Percentiles rank a stretch among this genome's conserved stretches.
Evolutionary conservation across 2,797 vertebrate genomes (phyloP).

Genomic region (Calcarius lapponicus): DNA sequence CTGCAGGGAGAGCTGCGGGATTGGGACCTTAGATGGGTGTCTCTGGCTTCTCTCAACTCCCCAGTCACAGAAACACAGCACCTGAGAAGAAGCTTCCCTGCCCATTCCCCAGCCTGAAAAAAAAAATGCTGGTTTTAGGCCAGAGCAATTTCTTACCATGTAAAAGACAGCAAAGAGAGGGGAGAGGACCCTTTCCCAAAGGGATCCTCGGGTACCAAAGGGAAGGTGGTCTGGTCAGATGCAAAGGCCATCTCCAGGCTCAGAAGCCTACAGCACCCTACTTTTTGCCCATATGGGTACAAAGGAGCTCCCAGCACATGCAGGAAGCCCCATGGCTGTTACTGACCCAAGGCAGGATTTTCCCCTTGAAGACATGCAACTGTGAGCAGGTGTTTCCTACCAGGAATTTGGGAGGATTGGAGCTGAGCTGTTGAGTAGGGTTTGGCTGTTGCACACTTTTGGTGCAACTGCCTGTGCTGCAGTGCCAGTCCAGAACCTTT

Average conservation of each 20-base stretch:
- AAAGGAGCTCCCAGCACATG: not conserved
- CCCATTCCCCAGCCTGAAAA: not conserved
- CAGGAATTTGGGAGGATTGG: not conserved
- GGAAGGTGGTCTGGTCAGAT: not conserved
- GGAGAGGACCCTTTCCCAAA: not conserved
- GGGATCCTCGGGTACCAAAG: not conserved
- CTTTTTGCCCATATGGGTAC: not conserved
- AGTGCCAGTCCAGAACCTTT: not conserved
- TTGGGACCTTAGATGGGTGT: not conserved
- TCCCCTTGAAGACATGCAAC: not conserved
- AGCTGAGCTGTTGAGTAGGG: not conserved
- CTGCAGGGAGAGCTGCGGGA: not conserved
- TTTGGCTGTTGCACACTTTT: not conserved
- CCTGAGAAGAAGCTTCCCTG: not conserved
- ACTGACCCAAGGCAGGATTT: not conserved
- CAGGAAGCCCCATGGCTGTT: not conserved
- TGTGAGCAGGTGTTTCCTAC: not conserved
- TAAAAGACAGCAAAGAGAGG: not conserved
- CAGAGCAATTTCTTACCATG: not conserved
- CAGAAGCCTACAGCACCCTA: not conserved
- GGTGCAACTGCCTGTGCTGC: not conserved
- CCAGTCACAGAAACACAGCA: rapidly evolving
- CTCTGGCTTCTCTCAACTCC: not conserved
- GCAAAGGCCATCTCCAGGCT: not conserved
- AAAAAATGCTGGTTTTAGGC: not conserved